Conservation (phyloP, 1,140 invertebrate species). For the Grapholita molesta region DNA sequence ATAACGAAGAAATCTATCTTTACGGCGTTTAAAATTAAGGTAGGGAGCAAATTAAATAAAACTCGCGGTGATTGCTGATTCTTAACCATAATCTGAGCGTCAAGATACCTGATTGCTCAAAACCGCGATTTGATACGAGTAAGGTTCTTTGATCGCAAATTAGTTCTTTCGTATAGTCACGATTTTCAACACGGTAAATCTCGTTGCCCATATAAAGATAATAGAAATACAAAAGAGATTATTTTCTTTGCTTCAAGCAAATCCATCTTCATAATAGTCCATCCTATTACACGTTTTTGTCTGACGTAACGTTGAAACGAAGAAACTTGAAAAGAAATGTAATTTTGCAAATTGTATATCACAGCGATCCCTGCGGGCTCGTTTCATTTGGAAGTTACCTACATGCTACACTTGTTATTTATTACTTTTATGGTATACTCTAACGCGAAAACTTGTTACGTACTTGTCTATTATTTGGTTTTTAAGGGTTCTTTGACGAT, state of each 20-base stretch:
- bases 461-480: conserved; percentile 13
- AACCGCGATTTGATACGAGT: background rate
- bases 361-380: conserved; percentile 27
- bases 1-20: no score
- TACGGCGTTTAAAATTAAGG: no score
- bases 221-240: conserved; percentile 20
- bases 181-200: background rate
- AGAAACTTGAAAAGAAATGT: conserved; percentile 37
- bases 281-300: conserved; percentile 29
- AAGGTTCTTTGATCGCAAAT: background rate
- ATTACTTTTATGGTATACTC: conserved; percentile 22
- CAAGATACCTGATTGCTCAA: background rate
- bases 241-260: conserved; percentile 23
- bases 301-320: conserved; percentile 23
- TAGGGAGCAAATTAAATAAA: background rate
- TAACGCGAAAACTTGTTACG: conserved; percentile 6
- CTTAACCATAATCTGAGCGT: background rate
- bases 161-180: background rate
- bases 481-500: conserved; percentile 5
- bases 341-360: conserved; percentile 41
- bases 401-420: conserved; percentile 27
- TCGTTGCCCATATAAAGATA: background rate
- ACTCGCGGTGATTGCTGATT: background rate
- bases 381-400: conserved; percentile 25
- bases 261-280: conserved; percentile 33